These are phyloP conservation scores for Eclectus roratus DNA, from an alignment of 2,113 vertebrate genomes.

Conservation along the genomic window DNA sequence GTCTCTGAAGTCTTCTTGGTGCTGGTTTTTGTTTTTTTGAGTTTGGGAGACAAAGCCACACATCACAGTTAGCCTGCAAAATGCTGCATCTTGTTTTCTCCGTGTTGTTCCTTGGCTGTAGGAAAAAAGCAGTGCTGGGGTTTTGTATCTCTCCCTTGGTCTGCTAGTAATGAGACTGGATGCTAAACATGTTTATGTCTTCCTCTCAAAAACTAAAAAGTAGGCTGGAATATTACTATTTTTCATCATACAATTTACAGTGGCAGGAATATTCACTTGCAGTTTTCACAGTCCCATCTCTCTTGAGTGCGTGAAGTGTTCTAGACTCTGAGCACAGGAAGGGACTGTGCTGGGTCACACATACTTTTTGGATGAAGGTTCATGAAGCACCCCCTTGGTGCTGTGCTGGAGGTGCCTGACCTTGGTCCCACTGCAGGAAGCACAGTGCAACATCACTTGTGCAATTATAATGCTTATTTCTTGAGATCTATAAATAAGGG, in stretches of 20 bases:
- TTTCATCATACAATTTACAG: neutral
- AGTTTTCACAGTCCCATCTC: neutral
- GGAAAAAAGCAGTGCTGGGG: neutral
- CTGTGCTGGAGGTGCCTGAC: neutral
- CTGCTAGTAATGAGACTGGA: neutral
- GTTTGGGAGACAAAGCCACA: neutral
- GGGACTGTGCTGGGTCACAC: neutral
- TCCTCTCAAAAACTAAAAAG: neutral
- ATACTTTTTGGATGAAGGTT: accelerated
- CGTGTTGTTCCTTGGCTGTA: neutral
- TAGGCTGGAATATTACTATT: neutral
- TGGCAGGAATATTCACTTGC: neutral
- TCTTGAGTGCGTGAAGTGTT: neutral
- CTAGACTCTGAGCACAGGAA: no score
- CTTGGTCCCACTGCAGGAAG: accelerated
- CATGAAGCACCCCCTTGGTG: accelerated
- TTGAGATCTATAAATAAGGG: accelerated
- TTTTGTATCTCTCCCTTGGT: neutral
- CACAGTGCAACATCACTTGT: neutral
- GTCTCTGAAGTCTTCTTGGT: neutral
- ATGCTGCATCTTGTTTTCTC: neutral
- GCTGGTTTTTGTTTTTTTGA: neutral
- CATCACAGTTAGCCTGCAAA: neutral
- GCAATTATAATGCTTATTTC: neutral
- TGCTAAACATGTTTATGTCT: neutral